Evolutionary conservation across 2,888 invertebrate genomes (phyloP).

Genomic region (Acanthacorydalis orientalis): DNA sequence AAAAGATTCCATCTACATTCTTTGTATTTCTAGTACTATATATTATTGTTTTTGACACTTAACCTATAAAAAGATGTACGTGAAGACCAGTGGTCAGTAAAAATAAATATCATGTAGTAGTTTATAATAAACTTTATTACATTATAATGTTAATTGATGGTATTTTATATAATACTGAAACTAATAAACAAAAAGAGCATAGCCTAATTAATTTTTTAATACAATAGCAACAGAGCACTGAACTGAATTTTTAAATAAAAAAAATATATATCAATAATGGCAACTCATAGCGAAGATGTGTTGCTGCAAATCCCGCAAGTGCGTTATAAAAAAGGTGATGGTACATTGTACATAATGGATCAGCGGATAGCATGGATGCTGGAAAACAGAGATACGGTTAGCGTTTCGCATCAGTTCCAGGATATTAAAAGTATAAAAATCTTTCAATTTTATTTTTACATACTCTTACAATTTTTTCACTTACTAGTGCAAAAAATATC

Average conservation of each 20-base stretch:
- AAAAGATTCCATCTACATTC: too few relatives aligned
- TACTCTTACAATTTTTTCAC: background rate
- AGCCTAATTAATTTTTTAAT: too few relatives aligned
- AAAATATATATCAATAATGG: conserved; percentile 35
- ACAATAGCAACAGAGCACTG: too few relatives aligned
- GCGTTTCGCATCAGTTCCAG: conserved; percentile 83
- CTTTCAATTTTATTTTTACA: background rate
- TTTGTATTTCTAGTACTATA: too few relatives aligned
- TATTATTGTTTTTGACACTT: too few relatives aligned
- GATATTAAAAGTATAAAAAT: conserved; percentile 77
- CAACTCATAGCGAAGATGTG: conserved; percentile 88
- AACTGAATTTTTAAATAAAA: background rate
- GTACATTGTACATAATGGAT: conserved; percentile 89
- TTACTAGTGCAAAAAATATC: conserved; percentile 86
- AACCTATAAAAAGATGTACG: too few relatives aligned
- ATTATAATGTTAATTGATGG: too few relatives aligned
- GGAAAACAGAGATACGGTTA: conserved; percentile 79
- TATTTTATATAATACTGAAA: too few relatives aligned
- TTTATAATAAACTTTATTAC: too few relatives aligned
- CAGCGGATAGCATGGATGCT: conserved; percentile 93
- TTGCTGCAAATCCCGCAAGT: conserved; percentile 83
- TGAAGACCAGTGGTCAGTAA: too few relatives aligned
- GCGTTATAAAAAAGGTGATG: conserved; percentile 91
- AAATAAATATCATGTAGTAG: too few relatives aligned
- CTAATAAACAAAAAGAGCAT: too few relatives aligned